These are phyloP conservation scores for Tetramorium bicarinatum DNA, from an alignment of 2,888 invertebrate genomes.

Conservation along the genomic window DNA sequence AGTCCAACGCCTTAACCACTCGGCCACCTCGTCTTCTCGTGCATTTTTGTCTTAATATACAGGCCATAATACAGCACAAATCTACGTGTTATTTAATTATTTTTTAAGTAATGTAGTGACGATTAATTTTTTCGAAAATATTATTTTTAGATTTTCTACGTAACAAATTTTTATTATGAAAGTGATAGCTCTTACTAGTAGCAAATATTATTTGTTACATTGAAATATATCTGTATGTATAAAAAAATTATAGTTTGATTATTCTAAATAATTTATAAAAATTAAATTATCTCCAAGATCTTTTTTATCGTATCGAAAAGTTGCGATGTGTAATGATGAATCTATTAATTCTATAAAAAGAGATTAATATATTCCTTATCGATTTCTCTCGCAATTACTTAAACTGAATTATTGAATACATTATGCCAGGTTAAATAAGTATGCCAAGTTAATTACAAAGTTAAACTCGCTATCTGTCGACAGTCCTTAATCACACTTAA, in stretches of 20 bases:
- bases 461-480: background rate
- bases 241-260: background rate
- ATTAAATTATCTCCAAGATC: background rate
- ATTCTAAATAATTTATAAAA: conserved; percentile 12
- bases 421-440: background rate
- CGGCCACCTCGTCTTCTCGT: conserved; percentile 84
- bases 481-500: background rate
- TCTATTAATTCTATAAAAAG: background rate
- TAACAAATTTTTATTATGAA: background rate
- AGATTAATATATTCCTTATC: background rate
- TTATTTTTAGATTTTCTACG: background rate
- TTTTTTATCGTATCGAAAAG: background rate
- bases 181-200: background rate
- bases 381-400: background rate
- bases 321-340: background rate
- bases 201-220: background rate
- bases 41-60: conserved; percentile 57
- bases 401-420: background rate
- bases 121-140: background rate
- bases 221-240: background rate
- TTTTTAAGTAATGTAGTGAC: background rate
- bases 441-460: background rate
- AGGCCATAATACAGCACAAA: conserved; percentile 44
- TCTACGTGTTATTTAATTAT: background rate
- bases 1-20: conserved; percentile 87